phyloP scores from a whole-genome alignment of 2,113 vertebrate genomes.

The Crotalus viridis region DNA sequence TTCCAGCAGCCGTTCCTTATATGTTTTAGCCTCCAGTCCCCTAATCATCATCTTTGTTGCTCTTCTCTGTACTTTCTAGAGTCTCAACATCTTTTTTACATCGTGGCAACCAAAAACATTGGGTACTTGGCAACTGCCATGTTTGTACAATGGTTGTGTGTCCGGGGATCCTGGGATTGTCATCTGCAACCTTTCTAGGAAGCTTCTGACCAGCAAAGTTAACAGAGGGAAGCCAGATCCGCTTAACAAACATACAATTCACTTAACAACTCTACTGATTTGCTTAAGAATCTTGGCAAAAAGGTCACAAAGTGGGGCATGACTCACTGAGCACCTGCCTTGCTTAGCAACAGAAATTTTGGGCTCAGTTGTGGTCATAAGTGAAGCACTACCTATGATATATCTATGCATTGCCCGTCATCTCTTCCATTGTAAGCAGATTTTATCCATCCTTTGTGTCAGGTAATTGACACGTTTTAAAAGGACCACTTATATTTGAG shows the following conservation, averaged over 20 bases:
- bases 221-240: neutral
- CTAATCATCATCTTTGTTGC: no score
- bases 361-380: neutral
- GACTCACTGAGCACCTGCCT: conserved; percentile 62
- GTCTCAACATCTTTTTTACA: no score
- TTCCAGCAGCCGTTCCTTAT: no score
- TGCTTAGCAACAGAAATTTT: neutral
- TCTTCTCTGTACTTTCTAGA: no score
- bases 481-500: conserved; percentile 77
- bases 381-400: neutral
- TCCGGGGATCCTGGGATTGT: neutral
- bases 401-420: neutral
- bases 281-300: conserved; percentile 79
- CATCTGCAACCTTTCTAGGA: neutral
- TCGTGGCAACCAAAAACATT: neutral
- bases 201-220: neutral
- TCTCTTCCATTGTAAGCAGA: neutral
- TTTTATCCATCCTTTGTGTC: neutral
- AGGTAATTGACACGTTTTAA: conserved; percentile 73
- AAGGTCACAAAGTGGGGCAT: conserved; percentile 75
- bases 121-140: neutral
- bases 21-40: no score
- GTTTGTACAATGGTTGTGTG: neutral
- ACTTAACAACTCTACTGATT: conserved; percentile 74
- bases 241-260: neutral